Evolutionary conservation across 1,140 invertebrate genomes (phyloP).

Genomic region (Lordiphosa collinella): DNA sequence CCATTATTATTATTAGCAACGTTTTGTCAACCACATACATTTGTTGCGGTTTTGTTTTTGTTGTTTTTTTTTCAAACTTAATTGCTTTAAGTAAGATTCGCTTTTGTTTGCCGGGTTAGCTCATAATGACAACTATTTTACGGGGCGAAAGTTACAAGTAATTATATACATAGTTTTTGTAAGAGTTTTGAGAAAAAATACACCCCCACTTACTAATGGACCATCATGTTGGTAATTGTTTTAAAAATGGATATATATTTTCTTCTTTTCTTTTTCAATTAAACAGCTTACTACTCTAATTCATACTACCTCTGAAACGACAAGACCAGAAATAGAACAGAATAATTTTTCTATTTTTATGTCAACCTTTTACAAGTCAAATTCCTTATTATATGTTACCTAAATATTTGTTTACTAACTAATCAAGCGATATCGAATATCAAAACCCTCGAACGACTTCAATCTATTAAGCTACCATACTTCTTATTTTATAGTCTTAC

Average conservation of each 20-base stretch:
- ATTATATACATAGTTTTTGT: slow-evolving; percentile 56
- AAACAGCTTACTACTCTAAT: slow-evolving; percentile 55
- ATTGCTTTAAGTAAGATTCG: slow-evolving; percentile 59
- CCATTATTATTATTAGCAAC: slow-evolving; percentile 44
- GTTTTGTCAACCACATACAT: slow-evolving; percentile 55
- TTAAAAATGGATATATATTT: slow-evolving; percentile 22
- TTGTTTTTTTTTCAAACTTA: slow-evolving; percentile 35
- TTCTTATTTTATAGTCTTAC: too few relatives aligned
- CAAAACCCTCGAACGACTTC: too few relatives aligned
- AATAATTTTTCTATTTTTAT: background rate
- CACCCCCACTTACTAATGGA: slow-evolving; percentile 41
- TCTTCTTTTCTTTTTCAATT: slow-evolving; percentile 15
- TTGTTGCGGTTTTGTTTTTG: slow-evolving; percentile 26
- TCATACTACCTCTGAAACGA: slow-evolving; percentile 42
- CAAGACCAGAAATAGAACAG: background rate
- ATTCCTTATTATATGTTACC: too few relatives aligned
- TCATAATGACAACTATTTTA: slow-evolving; percentile 66
- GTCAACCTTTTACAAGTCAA: too few relatives aligned
- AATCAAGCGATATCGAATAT: too few relatives aligned
- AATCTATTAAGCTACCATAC: too few relatives aligned
- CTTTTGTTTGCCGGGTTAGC: slow-evolving; percentile 44
- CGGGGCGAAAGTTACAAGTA: slow-evolving; percentile 59
- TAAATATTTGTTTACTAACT: too few relatives aligned
- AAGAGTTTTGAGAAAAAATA: slow-evolving; percentile 11
- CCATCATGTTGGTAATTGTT: slow-evolving; percentile 39